Percentiles rank a stretch among this genome's conserved stretches.
phyloP scores from a whole-genome alignment of 2,113 vertebrate species.

The Paralichthys olivaceus region DNA sequence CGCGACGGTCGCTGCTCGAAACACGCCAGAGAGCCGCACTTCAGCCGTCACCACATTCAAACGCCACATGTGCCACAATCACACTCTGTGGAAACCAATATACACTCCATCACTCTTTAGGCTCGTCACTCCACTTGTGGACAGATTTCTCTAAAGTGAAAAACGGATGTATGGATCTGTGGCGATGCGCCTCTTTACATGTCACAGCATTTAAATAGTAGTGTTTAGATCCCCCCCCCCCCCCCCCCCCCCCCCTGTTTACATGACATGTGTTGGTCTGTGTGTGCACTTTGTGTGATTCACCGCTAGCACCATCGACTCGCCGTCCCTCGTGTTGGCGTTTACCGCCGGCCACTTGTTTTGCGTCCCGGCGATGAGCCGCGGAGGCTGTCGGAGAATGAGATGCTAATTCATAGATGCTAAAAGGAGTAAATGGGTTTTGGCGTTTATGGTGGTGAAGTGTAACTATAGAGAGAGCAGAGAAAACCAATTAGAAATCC shows the following conservation, averaged over 20 bases:
- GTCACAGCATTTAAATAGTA: too few species aligned
- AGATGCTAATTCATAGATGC: constrained; percentile 25
- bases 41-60: not conserved
- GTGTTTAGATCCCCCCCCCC: too few species aligned
- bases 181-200: not conserved
- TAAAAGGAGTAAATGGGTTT: constrained; percentile 38
- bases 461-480: constrained; percentile 42
- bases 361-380: not conserved
- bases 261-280: not conserved
- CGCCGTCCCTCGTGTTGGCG: not conserved
- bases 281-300: not conserved
- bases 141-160: not conserved
- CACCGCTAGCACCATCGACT: not conserved
- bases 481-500: constrained; percentile 68
- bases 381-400: not conserved
- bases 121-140: not conserved
- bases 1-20: not conserved
- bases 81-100: not conserved
- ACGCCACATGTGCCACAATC: not conserved
- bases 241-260: too few species aligned
- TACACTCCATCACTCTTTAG: not conserved
- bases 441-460: constrained; percentile 36
- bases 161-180: not conserved
- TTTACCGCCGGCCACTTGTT: not conserved
- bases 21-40: not conserved